Evolutionary conservation across 2,113 vertebrate species (phyloP).

Genomic region (Emydura subglobosa): DNA sequence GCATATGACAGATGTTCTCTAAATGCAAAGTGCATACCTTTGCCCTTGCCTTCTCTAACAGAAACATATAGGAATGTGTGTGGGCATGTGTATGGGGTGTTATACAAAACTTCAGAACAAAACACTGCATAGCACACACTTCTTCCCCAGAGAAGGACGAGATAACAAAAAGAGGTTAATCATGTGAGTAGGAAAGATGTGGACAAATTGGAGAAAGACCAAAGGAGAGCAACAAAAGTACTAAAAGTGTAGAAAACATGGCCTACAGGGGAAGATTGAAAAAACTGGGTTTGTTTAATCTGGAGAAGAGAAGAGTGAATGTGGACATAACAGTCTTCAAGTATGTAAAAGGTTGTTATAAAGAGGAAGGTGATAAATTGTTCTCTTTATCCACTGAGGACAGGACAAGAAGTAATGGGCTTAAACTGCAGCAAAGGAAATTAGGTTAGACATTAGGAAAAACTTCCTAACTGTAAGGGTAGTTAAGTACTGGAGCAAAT

Average conservation of each 20-base stretch:
- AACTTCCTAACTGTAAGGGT: not conserved
- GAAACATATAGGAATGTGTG: not conserved
- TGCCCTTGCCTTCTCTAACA: not conserved
- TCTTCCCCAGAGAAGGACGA: not conserved
- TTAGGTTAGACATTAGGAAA: not conserved
- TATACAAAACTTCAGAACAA: slow-evolving; percentile 35
- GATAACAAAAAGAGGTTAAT: not conserved
- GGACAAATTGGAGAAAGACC: not conserved
- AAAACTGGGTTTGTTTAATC: not conserved
- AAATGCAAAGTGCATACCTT: not conserved
- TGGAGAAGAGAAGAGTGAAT: not conserved
- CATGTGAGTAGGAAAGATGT: not conserved
- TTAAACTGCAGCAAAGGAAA: not conserved
- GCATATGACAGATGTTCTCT: not conserved
- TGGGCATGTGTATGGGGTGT: not conserved
- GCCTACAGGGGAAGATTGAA: not conserved
- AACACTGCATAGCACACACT: slow-evolving; percentile 1
- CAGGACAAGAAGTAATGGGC: not conserved
- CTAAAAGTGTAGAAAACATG: not conserved
- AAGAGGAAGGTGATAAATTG: too few relatives aligned
- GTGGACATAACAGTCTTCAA: not conserved
- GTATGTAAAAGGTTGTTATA: too few relatives aligned
- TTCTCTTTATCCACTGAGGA: not conserved
- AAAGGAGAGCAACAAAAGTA: not conserved
- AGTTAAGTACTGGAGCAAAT: not conserved